These are phyloP conservation scores for Cynodonichthys magdalenae DNA, from an alignment of 2,797 vertebrate species.

Conservation along the genomic window DNA sequence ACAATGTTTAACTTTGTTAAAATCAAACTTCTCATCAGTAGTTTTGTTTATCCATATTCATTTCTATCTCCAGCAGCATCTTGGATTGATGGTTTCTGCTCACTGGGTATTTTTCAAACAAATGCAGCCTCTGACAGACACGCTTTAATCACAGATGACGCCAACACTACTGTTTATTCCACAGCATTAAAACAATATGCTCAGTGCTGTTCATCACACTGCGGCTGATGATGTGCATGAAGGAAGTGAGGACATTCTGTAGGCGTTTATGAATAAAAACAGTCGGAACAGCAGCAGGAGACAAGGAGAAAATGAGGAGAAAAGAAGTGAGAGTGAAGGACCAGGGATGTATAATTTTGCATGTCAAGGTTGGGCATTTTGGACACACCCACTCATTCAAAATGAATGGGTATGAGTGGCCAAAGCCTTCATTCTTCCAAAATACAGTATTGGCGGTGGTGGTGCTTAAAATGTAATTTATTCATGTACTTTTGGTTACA, in stretches of 20 bases:
- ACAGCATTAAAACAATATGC: conserved; percentile 25
- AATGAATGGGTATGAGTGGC: background rate
- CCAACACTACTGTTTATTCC: conserved; percentile 26
- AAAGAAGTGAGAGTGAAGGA: conserved; percentile 6
- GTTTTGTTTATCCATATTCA: background rate
- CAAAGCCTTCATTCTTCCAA: conserved; percentile 1
- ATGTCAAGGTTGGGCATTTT: background rate
- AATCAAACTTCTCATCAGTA: conserved; percentile 7
- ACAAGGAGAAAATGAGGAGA: background rate
- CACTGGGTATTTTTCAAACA: conserved; percentile 18
- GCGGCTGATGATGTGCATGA: conserved; percentile 21
- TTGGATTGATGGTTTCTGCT: conserved; percentile 17
- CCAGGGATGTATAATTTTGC: background rate
- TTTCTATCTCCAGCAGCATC: conserved; percentile 1
- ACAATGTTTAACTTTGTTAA: conserved; percentile 1
- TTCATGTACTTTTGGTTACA: background rate
- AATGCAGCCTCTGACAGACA: conserved; percentile 24
- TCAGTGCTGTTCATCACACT: conserved; percentile 23
- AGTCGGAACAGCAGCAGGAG: background rate
- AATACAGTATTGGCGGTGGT: background rate
- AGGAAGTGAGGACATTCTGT: conserved; percentile 8
- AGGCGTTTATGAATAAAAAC: conserved; percentile 9
- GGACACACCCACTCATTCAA: background rate
- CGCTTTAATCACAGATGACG: conserved; percentile 33
- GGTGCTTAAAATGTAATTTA: background rate